Conservation (phyloP, 2,113 vertebrate genomes). For the Noctilio leporinus region DNA sequence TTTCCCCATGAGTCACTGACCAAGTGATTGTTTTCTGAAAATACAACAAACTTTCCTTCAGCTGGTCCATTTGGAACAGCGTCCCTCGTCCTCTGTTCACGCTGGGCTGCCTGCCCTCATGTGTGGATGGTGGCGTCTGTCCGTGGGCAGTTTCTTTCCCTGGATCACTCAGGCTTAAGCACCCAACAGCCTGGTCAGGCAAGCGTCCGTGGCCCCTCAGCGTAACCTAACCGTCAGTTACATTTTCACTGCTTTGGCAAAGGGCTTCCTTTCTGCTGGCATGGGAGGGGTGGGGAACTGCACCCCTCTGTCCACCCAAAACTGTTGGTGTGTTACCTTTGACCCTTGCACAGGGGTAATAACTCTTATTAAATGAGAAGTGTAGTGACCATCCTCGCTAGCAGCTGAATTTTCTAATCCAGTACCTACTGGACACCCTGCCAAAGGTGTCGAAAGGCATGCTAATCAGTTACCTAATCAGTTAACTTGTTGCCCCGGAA, state of each 20-base stretch:
- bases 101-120: conserved; percentile 66
- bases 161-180: conserved; percentile 43
- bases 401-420: conserved; percentile 4
- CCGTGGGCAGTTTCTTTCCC: conserved; percentile 14
- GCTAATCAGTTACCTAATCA: conserved; percentile 31
- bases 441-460: neutral
- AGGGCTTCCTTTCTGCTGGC: conserved; percentile 26
- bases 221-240: conserved; percentile 37
- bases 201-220: neutral
- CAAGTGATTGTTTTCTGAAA: conserved; percentile 77
- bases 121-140: conserved; percentile 65
- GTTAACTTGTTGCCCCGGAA: conserved; percentile 36
- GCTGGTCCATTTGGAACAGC: conserved; percentile 78
- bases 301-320: neutral
- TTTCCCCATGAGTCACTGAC: conserved; percentile 81
- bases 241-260: conserved; percentile 52
- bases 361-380: neutral
- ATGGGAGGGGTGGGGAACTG: neutral
- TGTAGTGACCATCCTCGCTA: neutral
- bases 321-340: neutral
- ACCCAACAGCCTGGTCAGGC: neutral
- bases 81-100: conserved; percentile 69
- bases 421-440: conserved; percentile 8
- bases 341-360: neutral
- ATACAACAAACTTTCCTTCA: conserved; percentile 83